These are phyloP conservation scores for Microctonus brassicae DNA, from an alignment of 2,888 invertebrate genomes.

Conservation along the genomic window DNA sequence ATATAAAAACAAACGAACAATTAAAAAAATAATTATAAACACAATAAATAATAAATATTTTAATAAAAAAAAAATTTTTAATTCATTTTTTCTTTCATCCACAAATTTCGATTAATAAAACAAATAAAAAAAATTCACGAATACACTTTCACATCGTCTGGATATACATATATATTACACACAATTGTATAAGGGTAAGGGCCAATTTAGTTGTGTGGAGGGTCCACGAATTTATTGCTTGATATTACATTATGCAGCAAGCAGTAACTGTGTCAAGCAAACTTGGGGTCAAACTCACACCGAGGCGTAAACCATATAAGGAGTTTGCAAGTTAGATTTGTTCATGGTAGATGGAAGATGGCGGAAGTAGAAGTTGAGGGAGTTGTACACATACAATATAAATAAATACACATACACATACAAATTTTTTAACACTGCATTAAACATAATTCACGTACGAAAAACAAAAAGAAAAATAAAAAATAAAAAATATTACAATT, in stretches of 20 bases:
- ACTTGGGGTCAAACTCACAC: conserved; percentile 10
- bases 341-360: neutral
- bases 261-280: conserved; percentile 10
- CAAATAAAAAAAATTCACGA: neutral
- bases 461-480: neutral
- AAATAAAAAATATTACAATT: neutral
- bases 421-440: neutral
- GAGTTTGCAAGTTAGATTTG: conserved; percentile 9
- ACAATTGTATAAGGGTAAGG: neutral
- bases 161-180: neutral
- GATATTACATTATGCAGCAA: neutral
- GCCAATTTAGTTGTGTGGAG: conserved; percentile 6
- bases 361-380: neutral
- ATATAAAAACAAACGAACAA: no score
- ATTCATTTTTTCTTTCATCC: no score
- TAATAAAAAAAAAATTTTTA: no score
- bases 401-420: neutral
- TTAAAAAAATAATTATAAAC: no score
- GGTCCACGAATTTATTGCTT: conserved; percentile 1
- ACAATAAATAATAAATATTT: no score
- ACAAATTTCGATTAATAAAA: neutral
- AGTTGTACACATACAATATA: neutral
- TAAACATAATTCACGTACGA: neutral
- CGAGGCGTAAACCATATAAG: neutral
- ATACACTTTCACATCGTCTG: neutral